Evolutionary conservation across 2,888 invertebrate genomes (phyloP).

Genomic region (Tanypteryx hageni): DNA sequence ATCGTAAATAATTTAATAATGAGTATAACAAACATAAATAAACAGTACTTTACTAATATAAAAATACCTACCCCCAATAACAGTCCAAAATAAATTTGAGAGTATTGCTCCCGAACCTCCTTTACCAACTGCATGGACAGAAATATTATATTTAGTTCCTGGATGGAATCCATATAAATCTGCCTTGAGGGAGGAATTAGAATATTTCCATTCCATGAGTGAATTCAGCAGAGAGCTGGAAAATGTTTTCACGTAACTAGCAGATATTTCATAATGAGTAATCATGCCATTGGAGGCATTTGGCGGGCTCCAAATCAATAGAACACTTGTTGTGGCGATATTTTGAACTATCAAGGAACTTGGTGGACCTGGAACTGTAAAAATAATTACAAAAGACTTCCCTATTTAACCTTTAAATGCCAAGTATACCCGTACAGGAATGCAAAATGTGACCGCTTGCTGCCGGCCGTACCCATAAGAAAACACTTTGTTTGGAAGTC

Average conservation of each 20-base stretch:
- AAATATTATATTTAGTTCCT: slow-evolving; percentile 86
- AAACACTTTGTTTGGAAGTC: too few relatives aligned
- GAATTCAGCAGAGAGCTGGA: slow-evolving; percentile 68
- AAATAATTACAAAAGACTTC: slow-evolving; percentile 69
- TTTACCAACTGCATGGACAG: slow-evolving; percentile 82
- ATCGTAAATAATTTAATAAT: slow-evolving; percentile 8
- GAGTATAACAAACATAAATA: slow-evolving; percentile 69
- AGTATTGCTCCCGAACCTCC: slow-evolving; percentile 80
- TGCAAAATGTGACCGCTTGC: too few relatives aligned
- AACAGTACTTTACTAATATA: slow-evolving; percentile 49
- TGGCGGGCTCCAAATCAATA: slow-evolving; percentile 76
- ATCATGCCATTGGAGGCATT: slow-evolving; percentile 76
- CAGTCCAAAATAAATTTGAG: slow-evolving; percentile 81
- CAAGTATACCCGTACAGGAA: too few relatives aligned
- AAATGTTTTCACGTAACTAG: slow-evolving; percentile 71
- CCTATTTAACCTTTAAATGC: slow-evolving; percentile 49
- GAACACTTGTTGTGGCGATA: slow-evolving; percentile 80
- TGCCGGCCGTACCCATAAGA: too few relatives aligned
- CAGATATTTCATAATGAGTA: slow-evolving; percentile 74
- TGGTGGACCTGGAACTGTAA: slow-evolving; percentile 83
- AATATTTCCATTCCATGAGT: slow-evolving; percentile 71
- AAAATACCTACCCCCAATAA: slow-evolving; percentile 79
- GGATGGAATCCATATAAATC: slow-evolving; percentile 79
- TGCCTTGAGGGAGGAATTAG: slow-evolving; percentile 72
- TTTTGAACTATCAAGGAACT: slow-evolving; percentile 79